Base-by-base conservation (phyloP, 37 sponge, comb jelly and placozoan species). In the Diacarnus erythraeanus region DNA sequence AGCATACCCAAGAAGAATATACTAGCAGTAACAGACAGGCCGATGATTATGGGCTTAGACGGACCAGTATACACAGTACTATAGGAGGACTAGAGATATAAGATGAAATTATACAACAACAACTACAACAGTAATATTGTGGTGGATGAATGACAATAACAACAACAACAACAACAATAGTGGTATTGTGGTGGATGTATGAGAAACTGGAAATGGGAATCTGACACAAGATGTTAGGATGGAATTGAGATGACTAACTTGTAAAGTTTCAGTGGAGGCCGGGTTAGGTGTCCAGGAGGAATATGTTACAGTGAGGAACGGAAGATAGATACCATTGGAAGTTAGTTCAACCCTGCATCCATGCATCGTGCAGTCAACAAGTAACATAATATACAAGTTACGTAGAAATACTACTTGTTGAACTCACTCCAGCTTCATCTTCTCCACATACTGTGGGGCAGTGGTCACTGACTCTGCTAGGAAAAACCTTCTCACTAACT, bases 401-500 rank as follows among this genome's bases (percentile, higher is more conserved):
- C n/a, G n/a, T n/a, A n/a, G n/a, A n/a, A n/a, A n/a, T n/a, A n/a
- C n/a, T n/a, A n/a, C n/a, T n/a, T n/a, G n/a, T n/a, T n/a, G n/a
- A 23, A 57, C 72, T 77, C 37, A 85, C 91, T 44, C 73, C 4
- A 90, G 71, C 21, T 77, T 10, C 31, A 86, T 82, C 26, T 12
- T 30, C 2, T 59, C 34, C 22, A 79, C 83, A 78, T 90, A 82
- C 23, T 12, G 44, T 2, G 75, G 75, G 18, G 26, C 34, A 20
- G 61, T 23, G 23, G 82, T 82, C 64, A 85, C 30, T 22, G 73
- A 23, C 64, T 85, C 82, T 22, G 60, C 61, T 4, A 90, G 83
- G 41, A 51, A 86, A 34, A 90, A 85, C 36, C 82, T 69, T 39
- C 75, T 69, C 31, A 81, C 86, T 20, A 82, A 61, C 78, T 80